These are phyloP conservation scores for Tokudaia muenninki DNA, from an alignment of 2,797 vertebrate species.

Conservation along the genomic window DNA sequence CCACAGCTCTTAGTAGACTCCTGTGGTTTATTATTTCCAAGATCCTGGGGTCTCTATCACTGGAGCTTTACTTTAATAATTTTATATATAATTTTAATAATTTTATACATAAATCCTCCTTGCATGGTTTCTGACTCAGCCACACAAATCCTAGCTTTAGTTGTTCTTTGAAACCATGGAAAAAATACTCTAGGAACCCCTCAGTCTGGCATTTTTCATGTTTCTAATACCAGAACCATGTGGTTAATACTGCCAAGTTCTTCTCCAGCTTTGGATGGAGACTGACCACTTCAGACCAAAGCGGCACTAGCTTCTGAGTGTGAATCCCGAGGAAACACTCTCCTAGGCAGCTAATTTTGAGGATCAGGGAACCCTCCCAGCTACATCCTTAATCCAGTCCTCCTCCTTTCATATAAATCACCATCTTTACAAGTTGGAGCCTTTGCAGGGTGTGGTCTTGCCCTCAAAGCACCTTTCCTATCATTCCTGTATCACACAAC, in stretches of 20 bases:
- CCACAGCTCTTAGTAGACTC: background rate
- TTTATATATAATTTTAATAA: background rate
- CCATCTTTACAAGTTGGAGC: background rate
- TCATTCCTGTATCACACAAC: background rate
- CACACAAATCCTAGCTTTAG: background rate
- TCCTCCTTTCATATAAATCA: background rate
- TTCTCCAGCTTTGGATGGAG: background rate
- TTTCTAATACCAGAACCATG: background rate
- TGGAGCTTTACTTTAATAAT: background rate
- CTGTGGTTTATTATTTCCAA: background rate
- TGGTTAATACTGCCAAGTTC: background rate
- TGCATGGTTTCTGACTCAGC: background rate
- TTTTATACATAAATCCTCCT: background rate
- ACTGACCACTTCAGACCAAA: background rate
- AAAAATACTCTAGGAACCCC: background rate
- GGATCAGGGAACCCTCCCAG: background rate
- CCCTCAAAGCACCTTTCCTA: background rate
- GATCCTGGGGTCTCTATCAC: background rate
- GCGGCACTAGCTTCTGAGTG: background rate
- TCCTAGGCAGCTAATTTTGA: background rate
- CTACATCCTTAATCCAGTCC: background rate
- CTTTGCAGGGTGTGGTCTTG: background rate
- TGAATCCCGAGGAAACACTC: background rate
- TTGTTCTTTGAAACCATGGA: background rate
- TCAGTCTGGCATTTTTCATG: too few relatives aligned